phyloP scores from a whole-genome alignment of 2,888 invertebrate species.

The Leuctra nigra region DNA sequence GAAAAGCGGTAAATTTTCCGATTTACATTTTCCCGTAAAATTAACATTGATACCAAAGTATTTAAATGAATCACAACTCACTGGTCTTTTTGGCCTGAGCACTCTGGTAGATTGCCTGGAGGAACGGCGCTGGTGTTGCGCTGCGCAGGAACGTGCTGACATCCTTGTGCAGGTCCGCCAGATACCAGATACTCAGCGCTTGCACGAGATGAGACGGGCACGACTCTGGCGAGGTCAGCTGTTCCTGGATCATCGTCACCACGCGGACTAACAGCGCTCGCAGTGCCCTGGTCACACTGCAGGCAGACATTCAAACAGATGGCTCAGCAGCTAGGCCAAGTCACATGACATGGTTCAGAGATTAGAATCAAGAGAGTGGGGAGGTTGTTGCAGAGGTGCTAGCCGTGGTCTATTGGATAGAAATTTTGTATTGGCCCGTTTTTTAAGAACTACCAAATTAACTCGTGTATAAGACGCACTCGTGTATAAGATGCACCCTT shows the following conservation, averaged over 20 bases:
- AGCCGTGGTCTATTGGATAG: too few relatives aligned
- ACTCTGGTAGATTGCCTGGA: conserved; percentile 10
- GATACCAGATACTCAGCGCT: neutral
- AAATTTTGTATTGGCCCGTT: too few relatives aligned
- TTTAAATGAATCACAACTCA: too few relatives aligned
- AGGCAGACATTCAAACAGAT: neutral
- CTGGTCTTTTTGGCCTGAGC: neutral
- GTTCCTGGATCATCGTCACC: neutral
- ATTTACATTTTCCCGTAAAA: too few relatives aligned
- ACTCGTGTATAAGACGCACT: too few relatives aligned
- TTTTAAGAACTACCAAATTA: too few relatives aligned
- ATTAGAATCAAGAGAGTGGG: neutral
- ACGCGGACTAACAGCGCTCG: neutral
- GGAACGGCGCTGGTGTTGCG: neutral
- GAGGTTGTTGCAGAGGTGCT: too few relatives aligned
- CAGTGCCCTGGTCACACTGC: neutral
- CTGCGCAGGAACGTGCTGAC: neutral
- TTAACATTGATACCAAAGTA: too few relatives aligned
- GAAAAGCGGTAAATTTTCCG: too few relatives aligned
- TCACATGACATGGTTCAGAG: neutral
- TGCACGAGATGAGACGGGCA: neutral
- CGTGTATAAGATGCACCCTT: too few relatives aligned
- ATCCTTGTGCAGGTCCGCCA: conserved; percentile 7
- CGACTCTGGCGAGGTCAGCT: neutral
- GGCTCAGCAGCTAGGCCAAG: neutral